phyloP scores from a whole-genome alignment of 2,797 vertebrate species.

The Hoplostethus atlanticus region DNA sequence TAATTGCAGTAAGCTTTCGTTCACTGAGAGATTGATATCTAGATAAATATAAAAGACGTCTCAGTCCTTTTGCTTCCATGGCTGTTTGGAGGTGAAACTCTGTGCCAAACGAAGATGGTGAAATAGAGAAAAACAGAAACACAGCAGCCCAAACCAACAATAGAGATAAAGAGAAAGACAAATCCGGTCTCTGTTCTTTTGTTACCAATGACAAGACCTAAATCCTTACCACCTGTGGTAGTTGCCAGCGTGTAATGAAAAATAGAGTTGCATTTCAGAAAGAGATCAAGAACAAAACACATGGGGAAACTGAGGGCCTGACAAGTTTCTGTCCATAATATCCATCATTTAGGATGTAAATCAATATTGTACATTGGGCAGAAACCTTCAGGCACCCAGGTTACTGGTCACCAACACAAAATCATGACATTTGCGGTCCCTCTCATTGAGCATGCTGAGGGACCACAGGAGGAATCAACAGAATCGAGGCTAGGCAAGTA shows the following conservation, averaged over 20 bases:
- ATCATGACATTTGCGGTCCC: conserved; percentile 16
- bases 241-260: conserved; percentile 89
- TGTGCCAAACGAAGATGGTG: conserved; percentile 43
- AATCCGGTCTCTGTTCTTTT: conserved; percentile 55
- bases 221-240: conserved; percentile 89
- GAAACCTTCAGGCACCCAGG: conserved; percentile 49
- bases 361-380: conserved; percentile 16
- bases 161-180: conserved; percentile 44
- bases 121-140: conserved; percentile 40
- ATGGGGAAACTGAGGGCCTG: conserved; percentile 42
- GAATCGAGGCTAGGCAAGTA: background rate
- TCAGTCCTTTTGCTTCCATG: conserved; percentile 74
- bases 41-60: background rate
- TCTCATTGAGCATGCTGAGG: conserved; percentile 5
- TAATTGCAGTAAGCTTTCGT: background rate
- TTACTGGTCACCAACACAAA: conserved; percentile 44
- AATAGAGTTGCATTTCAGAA: conserved; percentile 83
- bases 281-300: conserved; percentile 65
- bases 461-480: background rate
- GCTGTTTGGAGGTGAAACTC: conserved; percentile 64
- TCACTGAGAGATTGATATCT: background rate
- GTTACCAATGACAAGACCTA: conserved; percentile 78
- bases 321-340: conserved; percentile 20
- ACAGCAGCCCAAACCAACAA: conserved; percentile 65
- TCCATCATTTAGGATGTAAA: conserved; percentile 26